Conservation (phyloP, 92 coral and sea anemone genomes). For the Micromussa lordhowensis region DNA sequence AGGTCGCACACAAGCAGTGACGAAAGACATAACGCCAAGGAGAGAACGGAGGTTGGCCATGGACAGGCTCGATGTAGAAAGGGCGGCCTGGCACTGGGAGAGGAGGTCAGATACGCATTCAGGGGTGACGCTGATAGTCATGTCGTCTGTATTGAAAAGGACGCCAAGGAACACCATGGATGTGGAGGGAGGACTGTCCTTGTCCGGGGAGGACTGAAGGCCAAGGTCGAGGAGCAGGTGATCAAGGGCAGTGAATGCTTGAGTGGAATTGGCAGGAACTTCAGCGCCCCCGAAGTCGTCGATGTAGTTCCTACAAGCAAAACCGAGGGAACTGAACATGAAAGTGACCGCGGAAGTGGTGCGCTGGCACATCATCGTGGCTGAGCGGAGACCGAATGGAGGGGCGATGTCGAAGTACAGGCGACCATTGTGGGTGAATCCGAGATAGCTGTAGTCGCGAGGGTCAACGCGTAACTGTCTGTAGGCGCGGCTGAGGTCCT, state of each 20-base stretch:
- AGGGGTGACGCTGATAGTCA: neutral
- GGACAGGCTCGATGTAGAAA: neutral
- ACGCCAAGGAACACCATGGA: constrained; percentile 23
- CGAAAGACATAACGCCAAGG: neutral
- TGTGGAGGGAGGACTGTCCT: constrained; percentile 23
- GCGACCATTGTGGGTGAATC: too few relatives aligned
- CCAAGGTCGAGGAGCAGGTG: constrained; percentile 23
- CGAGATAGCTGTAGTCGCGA: too few relatives aligned
- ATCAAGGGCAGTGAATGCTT: constrained; percentile 13
- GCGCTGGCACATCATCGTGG: too few relatives aligned
- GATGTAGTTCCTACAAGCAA: constrained; percentile 26
- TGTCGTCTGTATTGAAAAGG: neutral
- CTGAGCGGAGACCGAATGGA: too few relatives aligned
- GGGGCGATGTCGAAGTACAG: too few relatives aligned
- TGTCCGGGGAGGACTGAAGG: constrained; percentile 30
- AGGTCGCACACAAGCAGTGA: neutral
- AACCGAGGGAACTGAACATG: constrained; percentile 34
- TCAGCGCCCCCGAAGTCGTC: constrained; percentile 4
- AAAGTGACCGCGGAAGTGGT: constrained; percentile 41
- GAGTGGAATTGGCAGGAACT: neutral
- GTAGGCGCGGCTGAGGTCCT: too few relatives aligned
- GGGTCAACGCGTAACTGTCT: too few relatives aligned
- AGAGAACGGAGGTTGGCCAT: neutral
- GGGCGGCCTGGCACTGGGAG: neutral
- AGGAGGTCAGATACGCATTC: neutral